Conservation (phyloP, 2,888 invertebrate species). For the Heteropelma amictum region DNA sequence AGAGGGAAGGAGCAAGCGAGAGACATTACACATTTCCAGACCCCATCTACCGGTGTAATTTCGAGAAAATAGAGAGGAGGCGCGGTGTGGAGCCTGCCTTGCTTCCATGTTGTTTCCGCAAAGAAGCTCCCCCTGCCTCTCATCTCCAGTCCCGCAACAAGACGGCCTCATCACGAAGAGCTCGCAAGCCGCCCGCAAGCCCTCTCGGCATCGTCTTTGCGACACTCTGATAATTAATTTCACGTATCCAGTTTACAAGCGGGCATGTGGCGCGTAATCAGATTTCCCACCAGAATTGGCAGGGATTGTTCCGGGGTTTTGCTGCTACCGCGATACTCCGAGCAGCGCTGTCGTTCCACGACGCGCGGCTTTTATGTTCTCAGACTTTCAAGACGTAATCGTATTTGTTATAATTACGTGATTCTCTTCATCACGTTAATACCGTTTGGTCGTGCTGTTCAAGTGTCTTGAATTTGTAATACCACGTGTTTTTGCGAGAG, state of each 20-base stretch:
- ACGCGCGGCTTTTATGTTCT: background rate
- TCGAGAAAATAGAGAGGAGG: slow-evolving; percentile 56
- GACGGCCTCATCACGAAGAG: slow-evolving; percentile 60
- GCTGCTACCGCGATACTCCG: slow-evolving; percentile 3
- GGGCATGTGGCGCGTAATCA: slow-evolving; percentile 69
- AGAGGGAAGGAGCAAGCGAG: slow-evolving; percentile 45
- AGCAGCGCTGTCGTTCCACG: slow-evolving; percentile 1
- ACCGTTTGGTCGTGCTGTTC: too few relatives aligned
- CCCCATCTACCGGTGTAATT: slow-evolving; percentile 70
- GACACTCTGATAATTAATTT: slow-evolving; percentile 72
- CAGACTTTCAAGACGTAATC: background rate
- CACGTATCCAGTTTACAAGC: slow-evolving; percentile 74
- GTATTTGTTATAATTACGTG: slow-evolving; percentile 17
- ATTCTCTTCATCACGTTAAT: too few relatives aligned
- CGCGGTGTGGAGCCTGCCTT: slow-evolving; percentile 9
- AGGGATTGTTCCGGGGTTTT: slow-evolving; percentile 71
- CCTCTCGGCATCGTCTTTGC: slow-evolving; percentile 57
- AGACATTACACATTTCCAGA: slow-evolving; percentile 64
- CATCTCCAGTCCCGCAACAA: slow-evolving; percentile 47
- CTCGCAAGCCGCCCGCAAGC: slow-evolving; percentile 24
- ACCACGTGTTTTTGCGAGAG: too few relatives aligned
- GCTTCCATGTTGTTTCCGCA: slow-evolving; percentile 32
- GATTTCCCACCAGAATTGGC: slow-evolving; percentile 72
- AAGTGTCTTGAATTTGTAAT: too few relatives aligned
- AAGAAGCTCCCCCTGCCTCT: slow-evolving; percentile 5